A percentile compares a stretch with the other conserved stretches of the same genome.
Conservation (phyloP, 2,113 vertebrate genomes). For the Uria aalge region DNA sequence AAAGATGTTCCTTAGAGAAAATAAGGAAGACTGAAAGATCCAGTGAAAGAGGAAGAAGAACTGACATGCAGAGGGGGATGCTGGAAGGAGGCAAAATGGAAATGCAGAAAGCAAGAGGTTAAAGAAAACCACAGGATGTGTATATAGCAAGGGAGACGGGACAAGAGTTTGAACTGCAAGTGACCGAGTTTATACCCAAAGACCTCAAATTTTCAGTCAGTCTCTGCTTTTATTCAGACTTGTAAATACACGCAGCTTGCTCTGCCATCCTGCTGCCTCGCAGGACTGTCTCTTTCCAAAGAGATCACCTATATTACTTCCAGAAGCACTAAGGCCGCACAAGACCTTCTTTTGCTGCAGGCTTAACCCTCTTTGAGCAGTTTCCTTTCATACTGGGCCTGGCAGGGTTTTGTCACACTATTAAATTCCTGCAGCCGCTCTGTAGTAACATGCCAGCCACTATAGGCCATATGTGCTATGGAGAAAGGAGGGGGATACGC, state of each 20-base stretch:
- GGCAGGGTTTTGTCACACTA: neutral
- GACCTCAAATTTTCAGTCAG: neutral
- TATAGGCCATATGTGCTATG: neutral
- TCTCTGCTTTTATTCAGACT: neutral
- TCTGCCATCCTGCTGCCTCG: neutral
- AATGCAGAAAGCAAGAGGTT: neutral
- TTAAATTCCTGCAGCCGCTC: neutral
- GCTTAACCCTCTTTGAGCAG: neutral
- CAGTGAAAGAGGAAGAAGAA: neutral
- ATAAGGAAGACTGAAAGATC: neutral
- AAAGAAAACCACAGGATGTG: neutral
- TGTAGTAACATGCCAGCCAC: neutral
- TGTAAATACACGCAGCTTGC: neutral
- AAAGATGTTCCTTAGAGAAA: neutral
- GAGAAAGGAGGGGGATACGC: neutral
- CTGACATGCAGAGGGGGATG: neutral
- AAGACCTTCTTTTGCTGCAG: neutral
- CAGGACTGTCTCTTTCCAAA: neutral
- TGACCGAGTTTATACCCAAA: neutral
- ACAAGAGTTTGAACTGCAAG: neutral
- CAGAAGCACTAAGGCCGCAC: neutral
- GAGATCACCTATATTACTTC: neutral
- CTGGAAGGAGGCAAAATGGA: neutral
- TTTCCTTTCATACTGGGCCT: neutral
- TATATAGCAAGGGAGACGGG: neutral